phyloP scores from a whole-genome alignment of 1,140 invertebrate species.

The Aphelenchoides fujianensis region DNA sequence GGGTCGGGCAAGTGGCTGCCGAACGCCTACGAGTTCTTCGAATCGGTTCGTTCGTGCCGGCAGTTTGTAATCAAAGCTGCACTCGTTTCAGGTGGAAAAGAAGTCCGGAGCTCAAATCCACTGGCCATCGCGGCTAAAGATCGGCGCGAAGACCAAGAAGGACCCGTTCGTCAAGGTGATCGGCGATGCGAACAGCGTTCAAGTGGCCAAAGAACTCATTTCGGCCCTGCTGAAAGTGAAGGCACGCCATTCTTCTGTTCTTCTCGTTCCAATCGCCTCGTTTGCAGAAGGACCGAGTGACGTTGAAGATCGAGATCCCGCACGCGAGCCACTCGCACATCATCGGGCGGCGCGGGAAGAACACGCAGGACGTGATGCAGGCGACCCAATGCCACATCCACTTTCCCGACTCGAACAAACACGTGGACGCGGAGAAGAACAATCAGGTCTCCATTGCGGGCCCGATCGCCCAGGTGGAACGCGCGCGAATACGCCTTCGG shows the following conservation, averaged over 20 bases:
- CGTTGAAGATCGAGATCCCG: constrained; percentile 94
- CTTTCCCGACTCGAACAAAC: constrained; percentile 94
- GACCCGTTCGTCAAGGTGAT: constrained; percentile 90
- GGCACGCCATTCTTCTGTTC: constrained; percentile 67
- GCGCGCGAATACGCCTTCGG: constrained; percentile 78
- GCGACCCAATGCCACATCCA: constrained; percentile 93
- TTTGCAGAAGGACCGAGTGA: constrained; percentile 80
- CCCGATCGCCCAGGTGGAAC: constrained; percentile 82
- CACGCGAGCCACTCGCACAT: constrained; percentile 97
- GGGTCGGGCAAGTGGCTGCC: constrained; percentile 28
- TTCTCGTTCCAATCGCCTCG: constrained; percentile 19
- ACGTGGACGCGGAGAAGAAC: constrained; percentile 84
- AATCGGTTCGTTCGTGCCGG: constrained; percentile 53
- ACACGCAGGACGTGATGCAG: constrained; percentile 89
- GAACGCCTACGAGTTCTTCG: constrained; percentile 38
- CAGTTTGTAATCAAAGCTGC: no score
- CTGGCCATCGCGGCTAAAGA: constrained; percentile 90
- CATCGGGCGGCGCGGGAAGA: constrained; percentile 90
- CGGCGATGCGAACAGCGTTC: constrained; percentile 74
- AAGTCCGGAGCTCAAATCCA: constrained; percentile 69
- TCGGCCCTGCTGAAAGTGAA: constrained; percentile 80
- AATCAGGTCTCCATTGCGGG: constrained; percentile 75
- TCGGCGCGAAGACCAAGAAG: constrained; percentile 94
- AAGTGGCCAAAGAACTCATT: constrained; percentile 78
- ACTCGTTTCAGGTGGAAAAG: constrained; percentile 24